Conservation (phyloP, 2,113 vertebrate species). For the Semicossyphus pulcher region DNA sequence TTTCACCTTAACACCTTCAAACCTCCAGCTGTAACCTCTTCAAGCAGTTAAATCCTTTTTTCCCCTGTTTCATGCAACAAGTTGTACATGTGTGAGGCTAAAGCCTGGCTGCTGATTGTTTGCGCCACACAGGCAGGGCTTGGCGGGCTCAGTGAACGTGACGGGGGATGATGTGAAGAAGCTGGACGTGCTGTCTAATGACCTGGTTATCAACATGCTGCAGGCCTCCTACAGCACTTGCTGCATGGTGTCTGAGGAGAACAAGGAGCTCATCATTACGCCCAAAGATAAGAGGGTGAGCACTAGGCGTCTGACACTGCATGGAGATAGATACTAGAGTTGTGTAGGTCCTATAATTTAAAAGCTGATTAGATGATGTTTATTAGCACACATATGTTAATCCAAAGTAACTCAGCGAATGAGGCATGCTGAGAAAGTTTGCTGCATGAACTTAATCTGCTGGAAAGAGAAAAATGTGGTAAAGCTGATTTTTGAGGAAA, state of each 20-base stretch:
- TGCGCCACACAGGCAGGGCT: constrained; percentile 85
- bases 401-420: too few species aligned
- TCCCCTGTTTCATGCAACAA: not conserved
- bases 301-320: not conserved
- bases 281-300: constrained; percentile 89
- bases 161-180: constrained; percentile 97
- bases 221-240: constrained; percentile 93
- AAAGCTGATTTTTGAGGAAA: too few species aligned
- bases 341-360: too few species aligned
- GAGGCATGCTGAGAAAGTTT: too few species aligned
- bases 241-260: constrained; percentile 93
- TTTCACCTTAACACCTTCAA: too few species aligned
- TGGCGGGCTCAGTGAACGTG: constrained; percentile 92
- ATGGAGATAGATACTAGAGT: not conserved
- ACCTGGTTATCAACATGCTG: constrained; percentile 95
- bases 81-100: not conserved
- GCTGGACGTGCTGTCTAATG: constrained; percentile 93
- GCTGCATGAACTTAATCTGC: too few species aligned
- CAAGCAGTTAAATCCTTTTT: not conserved
- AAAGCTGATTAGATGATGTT: too few species aligned
- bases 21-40: too few species aligned
- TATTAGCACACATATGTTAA: too few species aligned
- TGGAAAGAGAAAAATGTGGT: too few species aligned
- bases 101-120: constrained; percentile 1
- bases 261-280: constrained; percentile 89